Evolutionary conservation across 2,888 invertebrate species (phyloP).

Genomic region (Drosophila helvetica): DNA sequence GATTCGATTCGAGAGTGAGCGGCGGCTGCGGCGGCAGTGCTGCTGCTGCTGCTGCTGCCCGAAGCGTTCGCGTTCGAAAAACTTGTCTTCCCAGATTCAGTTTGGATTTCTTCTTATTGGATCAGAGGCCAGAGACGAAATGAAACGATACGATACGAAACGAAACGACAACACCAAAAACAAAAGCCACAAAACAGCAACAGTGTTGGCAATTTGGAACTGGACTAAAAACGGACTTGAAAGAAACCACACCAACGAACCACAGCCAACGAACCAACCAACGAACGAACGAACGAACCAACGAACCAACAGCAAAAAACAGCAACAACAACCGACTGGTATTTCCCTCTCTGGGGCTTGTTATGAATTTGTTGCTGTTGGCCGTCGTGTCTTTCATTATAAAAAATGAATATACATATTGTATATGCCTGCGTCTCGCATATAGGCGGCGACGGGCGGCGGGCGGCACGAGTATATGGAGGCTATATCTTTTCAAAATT

Average conservation of each 20-base stretch:
- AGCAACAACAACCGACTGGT: conserved; percentile 56
- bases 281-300: conserved; percentile 41
- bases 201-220: conserved; percentile 70
- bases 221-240: conserved; percentile 75
- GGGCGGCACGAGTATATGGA: conserved; percentile 25
- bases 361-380: conserved; percentile 49
- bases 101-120: conserved; percentile 70
- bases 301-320: conserved; percentile 28
- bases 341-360: conserved; percentile 58
- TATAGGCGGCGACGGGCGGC: too few species aligned
- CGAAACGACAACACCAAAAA: conserved; percentile 25
- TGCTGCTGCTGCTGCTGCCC: conserved; percentile 11
- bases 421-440: conserved; percentile 29
- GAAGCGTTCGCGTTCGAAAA: conserved; percentile 44
- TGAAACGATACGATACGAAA: conserved; percentile 1
- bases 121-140: conserved; percentile 41
- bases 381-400: conserved; percentile 52
- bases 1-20: conserved; percentile 38
- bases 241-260: conserved; percentile 53
- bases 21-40: conserved; percentile 4
- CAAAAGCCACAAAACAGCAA: conserved; percentile 30
- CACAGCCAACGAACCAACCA: conserved; percentile 25
- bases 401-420: conserved; percentile 59
- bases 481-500: conserved; percentile 65
- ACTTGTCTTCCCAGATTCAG: conserved; percentile 80